Evolutionary conservation across 1,140 invertebrate species (phyloP), one percentile per base, ranked within the genome.

Genomic region (Pantala flavescens): DNA sequence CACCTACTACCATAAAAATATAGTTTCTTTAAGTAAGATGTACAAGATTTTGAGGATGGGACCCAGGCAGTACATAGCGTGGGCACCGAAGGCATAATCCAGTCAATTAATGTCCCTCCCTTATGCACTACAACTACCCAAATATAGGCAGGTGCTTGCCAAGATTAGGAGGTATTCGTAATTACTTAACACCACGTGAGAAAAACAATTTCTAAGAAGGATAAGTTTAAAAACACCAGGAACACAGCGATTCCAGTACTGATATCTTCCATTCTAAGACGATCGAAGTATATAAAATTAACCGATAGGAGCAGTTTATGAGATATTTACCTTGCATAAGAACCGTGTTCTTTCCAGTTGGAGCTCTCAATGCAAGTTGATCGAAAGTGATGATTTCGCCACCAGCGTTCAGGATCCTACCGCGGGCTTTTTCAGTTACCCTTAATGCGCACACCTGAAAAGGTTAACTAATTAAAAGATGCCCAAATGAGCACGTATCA

Each of bases 381-480:
- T 99, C 98, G 82, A 99, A 98, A 49, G 98, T 99, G 28, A 99
- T 89, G 72, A 98, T 92, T 84, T 98, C 91, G 79, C 98, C 96
- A 79, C 97, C 96, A 82, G 94, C 93, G 84, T 97, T 96, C 79
- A 99, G 84, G 81, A 99, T 99, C 63, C 97, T 90, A 73, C 93
- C 95, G 79, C 98, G 89, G 74, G 98, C 98, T 78, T 91, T 90
- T 78, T 95, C 93, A 77, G 97, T 98, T 1, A 98, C 90, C 79
- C 91, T 89, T 19, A 99, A 86, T 76, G 98, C 97, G 85, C 96
- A 98, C 9, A 99, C 85, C 91, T 93, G 76, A 77, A 75, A 76
- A 74, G 75, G 76, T 16, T 5, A 71, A 23, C 7, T 73, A 23
- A 42, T 21, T 71, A 16, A 24, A 3, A 36, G 3, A 71, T 24